A percentile compares a stretch with the other conserved stretches of the same genome.
Conservation (phyloP, 2,888 invertebrate species). For the Acleris literana region DNA sequence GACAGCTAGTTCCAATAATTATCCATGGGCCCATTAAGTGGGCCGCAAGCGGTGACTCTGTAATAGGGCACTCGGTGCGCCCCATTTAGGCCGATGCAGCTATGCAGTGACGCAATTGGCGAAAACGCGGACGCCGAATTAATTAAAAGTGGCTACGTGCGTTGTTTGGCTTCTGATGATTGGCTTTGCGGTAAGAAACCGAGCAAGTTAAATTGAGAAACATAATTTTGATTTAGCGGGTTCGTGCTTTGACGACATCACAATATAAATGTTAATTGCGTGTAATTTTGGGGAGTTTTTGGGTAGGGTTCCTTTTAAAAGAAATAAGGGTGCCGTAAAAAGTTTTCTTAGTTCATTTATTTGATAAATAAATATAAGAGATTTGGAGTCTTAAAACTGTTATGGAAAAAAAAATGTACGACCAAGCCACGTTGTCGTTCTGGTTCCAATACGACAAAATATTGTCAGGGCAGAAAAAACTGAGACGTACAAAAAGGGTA, state of each 20-base stretch:
- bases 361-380: no score
- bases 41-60: constrained; percentile 27
- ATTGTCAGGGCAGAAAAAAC: no score
- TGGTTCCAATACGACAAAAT: no score
- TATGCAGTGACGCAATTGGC: constrained; percentile 17
- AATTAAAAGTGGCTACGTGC: constrained; percentile 25
- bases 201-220: constrained; percentile 1
- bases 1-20: constrained; percentile 30
- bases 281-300: not conserved
- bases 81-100: constrained; percentile 19
- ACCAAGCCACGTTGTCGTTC: no score
- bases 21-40: constrained; percentile 19
- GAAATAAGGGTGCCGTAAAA: not conserved
- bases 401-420: no score
- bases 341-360: not conserved
- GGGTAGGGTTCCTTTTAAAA: not conserved
- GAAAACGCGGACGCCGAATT: constrained; percentile 19
- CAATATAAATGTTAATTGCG: constrained; percentile 4
- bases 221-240: not conserved
- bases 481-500: no score
- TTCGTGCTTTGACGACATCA: not conserved
- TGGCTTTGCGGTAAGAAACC: constrained; percentile 11
- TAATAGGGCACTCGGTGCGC: constrained; percentile 20
- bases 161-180: constrained; percentile 18
- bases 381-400: no score